Evolutionary conservation across 2,797 vertebrate genomes (phyloP), one percentile per base, ranked within the genome.

Genomic region (Anas flavirostris): DNA sequence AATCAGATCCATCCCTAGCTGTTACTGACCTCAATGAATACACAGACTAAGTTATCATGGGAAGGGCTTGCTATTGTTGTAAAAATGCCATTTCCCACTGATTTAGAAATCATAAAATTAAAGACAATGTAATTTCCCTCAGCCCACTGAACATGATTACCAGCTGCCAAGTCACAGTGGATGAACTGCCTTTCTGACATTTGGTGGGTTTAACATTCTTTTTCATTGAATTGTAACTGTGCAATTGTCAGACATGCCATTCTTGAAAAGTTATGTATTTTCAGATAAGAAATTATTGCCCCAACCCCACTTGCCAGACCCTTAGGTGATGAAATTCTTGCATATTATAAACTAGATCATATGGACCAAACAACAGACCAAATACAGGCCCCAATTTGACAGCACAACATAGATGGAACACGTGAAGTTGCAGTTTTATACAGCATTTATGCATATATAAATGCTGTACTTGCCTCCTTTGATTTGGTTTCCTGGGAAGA

Each of bases 101-200:
- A 43, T 91, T 93, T 74, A 64, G 59, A 88, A 88, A 93, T 80
- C 80, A 82, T 79, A 68, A 93, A 95, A 88, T 83, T 58, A 66
- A 86, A 84, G 77, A 96, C 85, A 94, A 91, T 90, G 56, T 19
- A 39, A 67, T 84, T 92, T 84, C 70, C 52, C 67, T 74, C 77
- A 93, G 39, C 56, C 56, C 74, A 41, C 7, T 88, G 56, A 90
- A 59, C 35, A 78, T 16, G 63, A 64, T 26, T 92, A 84, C 37
- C 70, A 74, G 44, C 18, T 88, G 89, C 89, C 85, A 95, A 87
- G 66, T 92, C 80, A 93, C 89, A 79, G 59, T 21, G 52, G 55
- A 66, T 60, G 58, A 82, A 83, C 18, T 46, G 74, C 9, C 28
- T 84, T 87, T 86, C 63, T 91, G 77, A 74, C 35, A 79, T 50